Conservation (phyloP, 2,113 vertebrate species). For the Cryptomyrus ogoouensis region DNA sequence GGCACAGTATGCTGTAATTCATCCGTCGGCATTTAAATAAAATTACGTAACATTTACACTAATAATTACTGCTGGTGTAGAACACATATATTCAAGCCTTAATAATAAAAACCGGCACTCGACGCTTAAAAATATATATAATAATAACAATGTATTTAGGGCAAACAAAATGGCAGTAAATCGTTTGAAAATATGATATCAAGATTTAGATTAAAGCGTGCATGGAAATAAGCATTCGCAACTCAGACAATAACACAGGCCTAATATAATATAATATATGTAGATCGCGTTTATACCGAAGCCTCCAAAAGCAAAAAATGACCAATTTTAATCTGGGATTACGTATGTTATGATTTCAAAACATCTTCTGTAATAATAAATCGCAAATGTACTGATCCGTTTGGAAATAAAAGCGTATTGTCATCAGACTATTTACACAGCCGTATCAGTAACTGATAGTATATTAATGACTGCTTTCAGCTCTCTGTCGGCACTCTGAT, state of each 20-base stretch:
- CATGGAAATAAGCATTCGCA: not conserved
- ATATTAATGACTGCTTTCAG: constrained; percentile 2
- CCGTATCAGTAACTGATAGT: not conserved
- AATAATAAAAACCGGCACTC: not conserved
- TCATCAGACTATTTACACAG: not conserved
- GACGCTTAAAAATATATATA: not conserved
- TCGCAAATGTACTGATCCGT: not conserved
- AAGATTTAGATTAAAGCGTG: not conserved
- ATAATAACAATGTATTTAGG: not conserved
- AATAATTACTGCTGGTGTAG: not conserved
- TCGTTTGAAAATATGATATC: not conserved
- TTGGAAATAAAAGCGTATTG: not conserved
- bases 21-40: not conserved
- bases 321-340: not conserved
- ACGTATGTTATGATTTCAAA: not conserved
- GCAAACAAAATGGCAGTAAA: not conserved
- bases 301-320: not conserved
- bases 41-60: not conserved
- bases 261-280: not conserved
- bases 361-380: not conserved
- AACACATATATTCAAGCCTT: not conserved
- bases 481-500: not conserved
- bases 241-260: not conserved
- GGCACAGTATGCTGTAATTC: not conserved
- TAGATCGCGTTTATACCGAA: not conserved